Conservation (phyloP, 2,113 vertebrate genomes). For the Saiga tatarica region DNA sequence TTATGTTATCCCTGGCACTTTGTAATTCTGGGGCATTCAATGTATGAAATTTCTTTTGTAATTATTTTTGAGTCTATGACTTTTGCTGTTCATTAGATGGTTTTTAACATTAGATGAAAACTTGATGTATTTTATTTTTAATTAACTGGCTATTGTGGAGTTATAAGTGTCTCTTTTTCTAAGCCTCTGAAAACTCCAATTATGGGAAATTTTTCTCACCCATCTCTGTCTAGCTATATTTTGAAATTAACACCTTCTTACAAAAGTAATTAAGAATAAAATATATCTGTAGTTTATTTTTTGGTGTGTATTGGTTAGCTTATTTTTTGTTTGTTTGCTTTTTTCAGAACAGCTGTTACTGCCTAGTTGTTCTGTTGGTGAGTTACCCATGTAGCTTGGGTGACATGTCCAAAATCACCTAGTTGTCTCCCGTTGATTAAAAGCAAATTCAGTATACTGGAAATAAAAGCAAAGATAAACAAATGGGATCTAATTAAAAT, state of each 20-base stretch:
- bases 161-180: not conserved
- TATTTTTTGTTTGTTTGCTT: not conserved
- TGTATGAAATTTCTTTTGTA: not conserved
- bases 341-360: conserved; percentile 61
- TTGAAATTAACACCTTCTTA: conserved; percentile 69
- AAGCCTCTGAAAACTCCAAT: not conserved
- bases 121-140: not conserved
- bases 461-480: too few relatives aligned
- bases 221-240: conserved; percentile 48
- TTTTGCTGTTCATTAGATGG: not conserved
- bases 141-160: not conserved
- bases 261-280: conserved; percentile 74
- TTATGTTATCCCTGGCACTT: not conserved
- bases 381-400: not conserved
- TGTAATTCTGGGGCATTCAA: not conserved
- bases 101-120: not conserved
- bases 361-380: conserved; percentile 58
- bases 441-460: not conserved
- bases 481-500: too few relatives aligned
- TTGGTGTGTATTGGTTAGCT: not conserved
- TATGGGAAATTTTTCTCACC: not conserved
- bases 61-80: not conserved
- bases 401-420: not conserved
- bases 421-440: not conserved
- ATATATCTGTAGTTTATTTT: conserved; percentile 70